Base-by-base conservation (phyloP, 1,140 invertebrate genomes). In the Pseudoatta argentina region DNA sequence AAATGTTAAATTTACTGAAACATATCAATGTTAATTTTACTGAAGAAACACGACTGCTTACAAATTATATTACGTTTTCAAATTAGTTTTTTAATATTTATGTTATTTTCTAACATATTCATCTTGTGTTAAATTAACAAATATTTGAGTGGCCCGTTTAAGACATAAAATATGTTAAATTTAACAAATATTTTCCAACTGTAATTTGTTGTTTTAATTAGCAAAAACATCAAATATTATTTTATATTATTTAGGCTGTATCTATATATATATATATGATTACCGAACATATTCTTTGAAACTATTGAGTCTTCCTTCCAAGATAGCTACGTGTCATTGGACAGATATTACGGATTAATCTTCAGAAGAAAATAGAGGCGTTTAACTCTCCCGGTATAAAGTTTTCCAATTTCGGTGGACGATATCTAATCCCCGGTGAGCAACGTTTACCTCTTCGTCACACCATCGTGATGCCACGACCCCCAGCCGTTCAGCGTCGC, bases 381-480 rank as follows among this genome's bases (percentile, higher is more conserved):
- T 75, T 83, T 83, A 61, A 73, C 12, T 48, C 14, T 59, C 14
- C 8, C 39, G 27, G 53, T 83, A 61, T 83, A 83, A 83, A 83
- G 69, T 83, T 83, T 83, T 83, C 79, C 79, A 83, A 83, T 83
- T 83, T 83, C 55, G 24, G 55, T 72, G 55, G 69, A 75, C 79
- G 55, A 61, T 83, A 75, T 75, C 69, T 75, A 83, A 83, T 83
- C 69, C 79, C 55, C 69, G 34, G 67, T 82, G 69, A 82, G 71
- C 66, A 72, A 82, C 57, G 79, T 83, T 83, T 73, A 73, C 79
- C 79, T 83, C 79, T 73, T 63, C 79, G 79, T 83, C 79, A 83
- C 79, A 73, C 39, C 34, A 39, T 82, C 67, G 79, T 57, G 79
- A 83, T 30, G 79, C 69, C 55, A 63, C 14, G 64, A 82, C 67